Percentiles rank a stretch among this genome's conserved stretches.
Evolutionary conservation across 1,140 invertebrate species (phyloP).

Genomic region (Drosophila melanica): DNA sequence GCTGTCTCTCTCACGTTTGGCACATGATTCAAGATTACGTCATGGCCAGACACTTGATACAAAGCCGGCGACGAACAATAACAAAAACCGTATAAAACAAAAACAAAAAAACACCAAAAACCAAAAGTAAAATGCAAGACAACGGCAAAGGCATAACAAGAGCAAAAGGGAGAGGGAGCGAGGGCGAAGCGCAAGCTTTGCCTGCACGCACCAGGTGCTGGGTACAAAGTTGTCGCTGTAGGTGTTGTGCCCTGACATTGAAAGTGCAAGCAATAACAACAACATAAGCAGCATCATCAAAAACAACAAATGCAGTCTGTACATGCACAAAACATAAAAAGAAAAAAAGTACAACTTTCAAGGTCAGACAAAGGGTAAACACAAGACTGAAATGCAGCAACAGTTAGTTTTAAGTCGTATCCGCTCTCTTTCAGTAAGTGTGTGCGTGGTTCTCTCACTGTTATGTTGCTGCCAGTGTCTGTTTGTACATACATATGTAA

Average conservation of each 20-base stretch:
- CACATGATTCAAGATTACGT: constrained; percentile 65
- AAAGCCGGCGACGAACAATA: constrained; percentile 51
- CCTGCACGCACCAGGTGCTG: constrained; percentile 35
- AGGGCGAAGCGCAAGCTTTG: neutral
- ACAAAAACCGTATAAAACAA: constrained; percentile 47
- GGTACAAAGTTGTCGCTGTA: constrained; percentile 36
- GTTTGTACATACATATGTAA: neutral
- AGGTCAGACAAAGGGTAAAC: constrained; percentile 73
- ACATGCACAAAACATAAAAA: constrained; percentile 28
- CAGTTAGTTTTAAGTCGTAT: constrained; percentile 58
- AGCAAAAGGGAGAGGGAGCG: neutral
- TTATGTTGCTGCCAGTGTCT: constrained; percentile 6
- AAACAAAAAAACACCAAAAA: constrained; percentile 38
- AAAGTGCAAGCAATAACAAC: constrained; percentile 58
- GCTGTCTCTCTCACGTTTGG: constrained; percentile 9
- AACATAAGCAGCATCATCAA: constrained; percentile 38
- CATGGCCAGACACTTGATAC: constrained; percentile 69
- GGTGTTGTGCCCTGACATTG: constrained; percentile 63
- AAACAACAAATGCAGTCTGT: constrained; percentile 65
- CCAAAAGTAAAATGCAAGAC: constrained; percentile 36
- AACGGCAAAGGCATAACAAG: constrained; percentile 15
- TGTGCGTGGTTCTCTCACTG: constrained; percentile 1
- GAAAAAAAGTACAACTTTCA: constrained; percentile 44
- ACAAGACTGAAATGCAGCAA: constrained; percentile 49
- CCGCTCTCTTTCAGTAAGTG: constrained; percentile 13